Evolutionary conservation across 1,140 invertebrate genomes (phyloP).

Genomic region (Leptinotarsa texana): DNA sequence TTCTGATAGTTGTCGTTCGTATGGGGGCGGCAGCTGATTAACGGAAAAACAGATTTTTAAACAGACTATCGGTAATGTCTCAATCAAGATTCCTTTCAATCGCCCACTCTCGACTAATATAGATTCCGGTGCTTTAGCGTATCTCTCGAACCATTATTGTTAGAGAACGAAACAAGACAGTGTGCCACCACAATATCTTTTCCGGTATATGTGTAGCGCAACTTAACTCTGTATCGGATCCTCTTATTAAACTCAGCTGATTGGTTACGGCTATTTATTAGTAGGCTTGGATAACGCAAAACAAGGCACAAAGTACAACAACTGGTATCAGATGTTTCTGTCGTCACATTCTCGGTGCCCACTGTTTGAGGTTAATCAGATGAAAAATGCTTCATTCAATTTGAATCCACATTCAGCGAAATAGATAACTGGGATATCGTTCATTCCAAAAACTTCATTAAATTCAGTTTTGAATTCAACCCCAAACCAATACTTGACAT

Average conservation of each 20-base stretch:
- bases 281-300: not conserved
- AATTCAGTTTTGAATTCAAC: too few species aligned
- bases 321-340: not conserved
- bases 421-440: too few species aligned
- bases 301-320: not conserved
- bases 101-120: not conserved
- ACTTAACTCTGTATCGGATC: not conserved
- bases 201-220: not conserved
- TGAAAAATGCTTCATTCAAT: not conserved
- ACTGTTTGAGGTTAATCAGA: not conserved
- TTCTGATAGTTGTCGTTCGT: too few species aligned
- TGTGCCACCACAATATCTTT: not conserved
- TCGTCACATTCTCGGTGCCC: not conserved
- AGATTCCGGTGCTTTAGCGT: not conserved
- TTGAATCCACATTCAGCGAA: too few species aligned
- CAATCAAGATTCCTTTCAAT: not conserved
- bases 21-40: too few species aligned
- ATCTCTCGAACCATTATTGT: conserved; percentile 2
- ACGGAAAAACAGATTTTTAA: too few species aligned
- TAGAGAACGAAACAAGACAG: not conserved
- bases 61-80: too few species aligned
- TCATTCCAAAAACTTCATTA: too few species aligned
- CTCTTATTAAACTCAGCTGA: not conserved
- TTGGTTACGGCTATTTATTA: not conserved
- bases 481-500: too few species aligned